Conservation (phyloP, 2,113 vertebrate genomes). For the Syngnathoides biaculeatus region DNA sequence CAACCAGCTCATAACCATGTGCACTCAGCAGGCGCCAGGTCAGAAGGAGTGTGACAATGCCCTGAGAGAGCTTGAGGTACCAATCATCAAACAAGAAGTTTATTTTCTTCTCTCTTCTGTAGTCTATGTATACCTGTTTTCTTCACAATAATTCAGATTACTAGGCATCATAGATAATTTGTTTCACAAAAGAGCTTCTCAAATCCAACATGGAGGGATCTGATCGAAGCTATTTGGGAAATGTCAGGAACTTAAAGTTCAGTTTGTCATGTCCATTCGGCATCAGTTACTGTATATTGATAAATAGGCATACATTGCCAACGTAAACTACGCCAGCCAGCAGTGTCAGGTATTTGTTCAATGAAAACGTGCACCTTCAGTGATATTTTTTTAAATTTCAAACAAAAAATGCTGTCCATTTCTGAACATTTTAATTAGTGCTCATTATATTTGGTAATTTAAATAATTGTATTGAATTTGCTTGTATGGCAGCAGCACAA, state of each 20-base stretch:
- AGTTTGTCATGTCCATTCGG: background rate
- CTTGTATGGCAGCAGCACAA: background rate
- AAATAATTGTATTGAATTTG: background rate
- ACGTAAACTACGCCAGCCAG: no score
- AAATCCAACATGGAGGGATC: background rate
- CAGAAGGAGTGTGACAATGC: slow-evolving; percentile 98
- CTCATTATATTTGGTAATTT: background rate
- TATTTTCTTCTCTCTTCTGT: background rate
- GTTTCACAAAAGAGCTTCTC: background rate
- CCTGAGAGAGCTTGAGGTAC: slow-evolving; percentile 89
- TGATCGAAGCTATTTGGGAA: background rate
- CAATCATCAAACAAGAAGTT: background rate
- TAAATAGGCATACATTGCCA: no score
- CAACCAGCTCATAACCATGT: slow-evolving; percentile 98
- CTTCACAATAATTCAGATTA: background rate
- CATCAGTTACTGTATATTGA: background rate
- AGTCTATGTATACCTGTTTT: background rate
- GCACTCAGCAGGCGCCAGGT: slow-evolving; percentile 92
- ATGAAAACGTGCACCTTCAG: background rate
- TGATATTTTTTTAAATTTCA: background rate
- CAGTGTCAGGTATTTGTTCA: background rate
- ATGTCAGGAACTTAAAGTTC: background rate
- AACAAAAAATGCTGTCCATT: no score
- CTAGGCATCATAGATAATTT: background rate
- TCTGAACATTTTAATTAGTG: background rate